Conservation (phyloP, 2,113 vertebrate genomes). For the Lepus europaeus region DNA sequence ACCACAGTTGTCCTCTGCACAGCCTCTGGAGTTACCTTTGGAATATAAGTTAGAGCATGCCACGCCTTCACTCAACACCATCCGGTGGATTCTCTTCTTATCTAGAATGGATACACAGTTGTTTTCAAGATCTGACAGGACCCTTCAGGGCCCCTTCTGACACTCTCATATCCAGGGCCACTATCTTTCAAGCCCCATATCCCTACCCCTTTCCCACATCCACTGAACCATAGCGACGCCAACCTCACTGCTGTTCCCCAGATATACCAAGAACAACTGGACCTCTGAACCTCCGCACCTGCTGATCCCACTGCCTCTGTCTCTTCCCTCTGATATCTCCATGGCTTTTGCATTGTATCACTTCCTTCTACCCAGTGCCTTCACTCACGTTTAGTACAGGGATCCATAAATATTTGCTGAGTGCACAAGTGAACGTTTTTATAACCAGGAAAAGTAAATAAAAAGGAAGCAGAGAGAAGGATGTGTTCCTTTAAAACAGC, state of each 20-base stretch:
- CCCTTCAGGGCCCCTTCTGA: not conserved
- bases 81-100: not conserved
- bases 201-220: not conserved
- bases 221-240: not conserved
- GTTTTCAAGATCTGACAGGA: not conserved
- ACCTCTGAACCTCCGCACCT: not conserved
- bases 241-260: not conserved
- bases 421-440: not conserved
- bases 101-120: not conserved
- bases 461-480: not conserved
- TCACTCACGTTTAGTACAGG: not conserved
- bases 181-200: not conserved
- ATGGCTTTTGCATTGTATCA: not conserved
- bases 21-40: not conserved
- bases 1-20: not conserved
- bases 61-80: not conserved
- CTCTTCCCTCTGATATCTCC: not conserved
- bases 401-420: not conserved
- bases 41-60: not conserved
- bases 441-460: not conserved
- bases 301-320: not conserved
- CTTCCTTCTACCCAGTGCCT: not conserved
- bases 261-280: rapidly evolving
- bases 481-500: not conserved
- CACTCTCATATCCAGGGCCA: not conserved